Evolutionary conservation across 1,140 invertebrate genomes (phyloP).

Genomic region (Planococcus citri): DNA sequence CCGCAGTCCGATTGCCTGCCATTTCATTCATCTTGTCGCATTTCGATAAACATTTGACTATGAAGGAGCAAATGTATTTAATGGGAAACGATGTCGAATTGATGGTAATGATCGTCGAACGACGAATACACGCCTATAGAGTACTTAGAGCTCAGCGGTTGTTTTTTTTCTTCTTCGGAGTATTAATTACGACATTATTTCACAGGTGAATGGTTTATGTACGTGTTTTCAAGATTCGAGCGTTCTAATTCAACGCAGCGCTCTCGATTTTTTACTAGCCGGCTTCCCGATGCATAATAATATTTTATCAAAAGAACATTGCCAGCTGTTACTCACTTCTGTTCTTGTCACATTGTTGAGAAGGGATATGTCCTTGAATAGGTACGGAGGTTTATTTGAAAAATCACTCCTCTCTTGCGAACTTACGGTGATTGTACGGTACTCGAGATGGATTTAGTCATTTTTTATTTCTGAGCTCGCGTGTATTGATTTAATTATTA

Average conservation of each 20-base stretch:
- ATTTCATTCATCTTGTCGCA: conserved; percentile 68
- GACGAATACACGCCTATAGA: conserved; percentile 19
- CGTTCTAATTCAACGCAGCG: conserved; percentile 74
- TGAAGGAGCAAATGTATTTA: conserved; percentile 74
- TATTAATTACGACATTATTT: too few relatives aligned
- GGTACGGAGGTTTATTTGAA: conserved; percentile 34
- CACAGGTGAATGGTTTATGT: conserved; percentile 51
- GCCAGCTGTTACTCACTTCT: conserved; percentile 63
- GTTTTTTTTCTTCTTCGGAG: neutral
- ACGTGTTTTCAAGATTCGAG: conserved; percentile 64
- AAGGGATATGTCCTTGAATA: conserved; percentile 84
- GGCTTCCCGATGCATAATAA: conserved; percentile 78
- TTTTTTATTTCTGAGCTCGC: conserved; percentile 29
- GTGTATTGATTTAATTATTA: conserved; percentile 33
- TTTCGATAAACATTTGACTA: conserved; percentile 66
- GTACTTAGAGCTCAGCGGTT: neutral
- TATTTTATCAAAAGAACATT: conserved; percentile 58
- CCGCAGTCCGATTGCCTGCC: conserved; percentile 69
- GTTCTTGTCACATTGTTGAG: conserved; percentile 71
- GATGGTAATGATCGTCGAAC: conserved; percentile 43
- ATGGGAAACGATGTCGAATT: conserved; percentile 76
- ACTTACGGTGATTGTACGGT: conserved; percentile 80
- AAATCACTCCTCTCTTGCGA: conserved; percentile 36
- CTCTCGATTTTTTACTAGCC: conserved; percentile 68
- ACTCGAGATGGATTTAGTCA: conserved; percentile 51